Evolutionary conservation across 2,797 vertebrate species (phyloP), one percentile per base, ranked within the genome.

Genomic region (Leptoclinus maculatus): DNA sequence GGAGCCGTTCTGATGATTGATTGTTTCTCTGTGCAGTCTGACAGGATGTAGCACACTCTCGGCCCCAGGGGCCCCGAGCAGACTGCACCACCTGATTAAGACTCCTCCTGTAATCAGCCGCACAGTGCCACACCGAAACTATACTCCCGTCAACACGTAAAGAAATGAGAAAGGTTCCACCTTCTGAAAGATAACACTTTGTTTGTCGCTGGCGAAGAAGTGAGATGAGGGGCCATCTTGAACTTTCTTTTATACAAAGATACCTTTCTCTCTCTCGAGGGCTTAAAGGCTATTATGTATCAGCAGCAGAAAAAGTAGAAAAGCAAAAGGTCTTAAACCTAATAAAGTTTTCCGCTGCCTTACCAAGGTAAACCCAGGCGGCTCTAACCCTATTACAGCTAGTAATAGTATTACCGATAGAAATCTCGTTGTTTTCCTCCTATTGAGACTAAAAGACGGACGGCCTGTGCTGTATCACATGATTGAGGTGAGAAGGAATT

Each of bases 11-110:
- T 93, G 96, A 96, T 98, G 97, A 99, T 97, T 96, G 97, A 99
- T 98, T 98, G 97, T 97, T 97, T 97, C 95, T 96, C 97, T 95
- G 95, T 75, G 41, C 92, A 94, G 95, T 92, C 95, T 97, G 97
- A 97, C 95, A 96, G 94, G 90, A 94, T 97, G 95, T 96, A 93
- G 95, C 95, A 96, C 96, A 96, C 96, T 95, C 89, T 94, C 90
- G 93, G 95, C 96, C 97, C 96, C 96, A 91, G 95, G 96, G 96
- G 95, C 95, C 95, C 92, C 74, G 74, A 94, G 95, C 91, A 96
- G 94, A 95, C 96, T 95, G 95, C 94, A 95, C 95, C 94, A 95
- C 96, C 96, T 97, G 96, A 97, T 97, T 97, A 97, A 96, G 96
- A 96, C 95, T 92, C 94, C 93, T 92, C 84, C 93, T 94, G 94